phyloP scores from a whole-genome alignment of 2,888 invertebrate genomes.

The Leuctra nigra region DNA sequence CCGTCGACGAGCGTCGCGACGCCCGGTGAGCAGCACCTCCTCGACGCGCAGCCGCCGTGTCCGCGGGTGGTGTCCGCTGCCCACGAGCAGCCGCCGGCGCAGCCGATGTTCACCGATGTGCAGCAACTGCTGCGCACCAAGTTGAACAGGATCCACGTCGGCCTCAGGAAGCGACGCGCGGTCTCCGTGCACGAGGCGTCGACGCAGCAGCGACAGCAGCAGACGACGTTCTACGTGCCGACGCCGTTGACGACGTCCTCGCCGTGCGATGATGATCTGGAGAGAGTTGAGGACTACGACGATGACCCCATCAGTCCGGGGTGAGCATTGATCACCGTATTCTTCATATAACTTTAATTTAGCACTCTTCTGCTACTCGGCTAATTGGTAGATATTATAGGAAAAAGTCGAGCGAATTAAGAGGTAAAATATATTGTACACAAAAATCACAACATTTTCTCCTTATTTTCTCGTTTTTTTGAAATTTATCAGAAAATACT shows the following conservation, averaged over 20 bases:
- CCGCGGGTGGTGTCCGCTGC: constrained; percentile 7
- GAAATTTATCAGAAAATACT: no score
- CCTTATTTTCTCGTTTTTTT: no score
- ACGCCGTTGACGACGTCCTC: constrained; percentile 41
- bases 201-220: neutral
- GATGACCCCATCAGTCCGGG: constrained; percentile 19
- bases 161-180: constrained; percentile 57
- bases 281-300: constrained; percentile 21
- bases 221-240: constrained; percentile 57
- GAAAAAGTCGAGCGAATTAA: no score
- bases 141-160: constrained; percentile 62
- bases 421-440: no score
- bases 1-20: constrained; percentile 37
- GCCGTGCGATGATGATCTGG: constrained; percentile 9
- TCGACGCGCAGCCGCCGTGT: neutral
- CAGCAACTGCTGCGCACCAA: constrained; percentile 49
- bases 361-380: no score
- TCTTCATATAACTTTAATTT: no score
- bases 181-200: constrained; percentile 61
- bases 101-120: constrained; percentile 27
- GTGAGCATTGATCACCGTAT: no score
- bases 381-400: no score
- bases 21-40: neutral
- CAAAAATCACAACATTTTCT: no score
- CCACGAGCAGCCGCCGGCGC: constrained; percentile 11